A percentile compares a stretch with the other conserved stretches of the same genome.
phyloP scores from a whole-genome alignment of 2,113 vertebrate genomes.

The Typhlomys cinereus region DNA sequence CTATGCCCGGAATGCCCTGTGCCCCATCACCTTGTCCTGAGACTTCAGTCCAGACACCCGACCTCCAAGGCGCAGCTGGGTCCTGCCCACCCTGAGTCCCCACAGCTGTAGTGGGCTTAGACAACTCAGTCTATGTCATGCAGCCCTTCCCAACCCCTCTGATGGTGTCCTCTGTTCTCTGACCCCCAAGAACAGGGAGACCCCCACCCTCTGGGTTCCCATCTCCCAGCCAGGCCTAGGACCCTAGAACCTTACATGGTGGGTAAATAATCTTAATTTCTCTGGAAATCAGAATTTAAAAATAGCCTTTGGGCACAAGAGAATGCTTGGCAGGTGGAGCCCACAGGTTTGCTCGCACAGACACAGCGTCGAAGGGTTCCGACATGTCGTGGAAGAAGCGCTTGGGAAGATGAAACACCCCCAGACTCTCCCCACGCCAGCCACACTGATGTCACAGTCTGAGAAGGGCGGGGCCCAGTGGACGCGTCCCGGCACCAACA shows the following conservation, averaged over 20 bases:
- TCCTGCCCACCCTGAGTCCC: not conserved
- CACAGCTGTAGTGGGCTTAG: too few species aligned
- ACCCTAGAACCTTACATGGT: not conserved
- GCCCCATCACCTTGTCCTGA: not conserved
- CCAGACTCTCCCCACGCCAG: rapidly evolving
- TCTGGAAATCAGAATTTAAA: not conserved
- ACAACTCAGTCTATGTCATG: rapidly evolving
- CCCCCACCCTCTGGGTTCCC: not conserved
- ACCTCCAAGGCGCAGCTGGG: not conserved
- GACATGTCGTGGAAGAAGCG: not conserved
- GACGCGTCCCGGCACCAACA: rapidly evolving
- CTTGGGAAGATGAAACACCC: rapidly evolving
- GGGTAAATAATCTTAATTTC: not conserved
- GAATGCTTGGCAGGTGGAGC: not conserved
- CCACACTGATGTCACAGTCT: not conserved
- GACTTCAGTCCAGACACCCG: not conserved
- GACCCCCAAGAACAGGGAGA: not conserved
- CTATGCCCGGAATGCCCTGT: rapidly evolving
- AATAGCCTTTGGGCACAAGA: not conserved
- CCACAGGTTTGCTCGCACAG: not conserved
- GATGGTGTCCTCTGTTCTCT: not conserved
- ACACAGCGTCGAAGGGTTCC: not conserved
- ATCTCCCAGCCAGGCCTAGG: too few species aligned
- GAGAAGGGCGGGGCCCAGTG: not conserved
- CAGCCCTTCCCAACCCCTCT: rapidly evolving